Evolutionary conservation across 2,113 vertebrate species (phyloP).

Genomic region (Podocnemis expansa): DNA sequence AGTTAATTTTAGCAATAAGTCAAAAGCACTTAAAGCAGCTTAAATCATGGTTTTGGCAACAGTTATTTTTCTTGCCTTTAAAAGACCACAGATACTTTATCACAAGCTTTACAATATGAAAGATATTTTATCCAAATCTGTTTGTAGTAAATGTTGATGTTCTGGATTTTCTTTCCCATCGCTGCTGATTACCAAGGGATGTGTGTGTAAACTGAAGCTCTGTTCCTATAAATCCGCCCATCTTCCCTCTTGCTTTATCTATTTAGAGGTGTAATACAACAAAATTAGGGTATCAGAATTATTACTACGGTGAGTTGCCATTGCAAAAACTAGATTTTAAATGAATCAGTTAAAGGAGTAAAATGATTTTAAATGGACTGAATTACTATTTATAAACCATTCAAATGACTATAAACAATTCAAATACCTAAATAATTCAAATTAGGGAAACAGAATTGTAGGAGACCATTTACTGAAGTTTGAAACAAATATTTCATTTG

Average conservation of each 20-base stretch:
- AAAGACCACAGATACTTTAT: background rate
- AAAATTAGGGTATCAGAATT: background rate
- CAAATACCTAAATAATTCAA: slow-evolving; percentile 60
- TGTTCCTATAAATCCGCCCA: background rate
- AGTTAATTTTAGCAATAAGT: background rate
- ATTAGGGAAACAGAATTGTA: slow-evolving; percentile 18
- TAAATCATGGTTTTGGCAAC: slow-evolving; percentile 37
- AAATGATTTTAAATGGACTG: background rate
- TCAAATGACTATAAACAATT: slow-evolving; percentile 34
- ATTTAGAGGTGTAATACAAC: slow-evolving; percentile 32
- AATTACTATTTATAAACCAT: background rate
- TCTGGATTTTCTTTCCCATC: slow-evolving; percentile 32
- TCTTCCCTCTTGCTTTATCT: slow-evolving; percentile 24
- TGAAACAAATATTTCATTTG: slow-evolving; percentile 15
- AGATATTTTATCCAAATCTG: slow-evolving; percentile 28
- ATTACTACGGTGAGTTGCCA: slow-evolving; percentile 4
- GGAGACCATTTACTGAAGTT: slow-evolving; percentile 56
- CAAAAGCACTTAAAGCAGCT: background rate
- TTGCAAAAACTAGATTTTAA: slow-evolving; percentile 33
- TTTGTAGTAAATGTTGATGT: background rate
- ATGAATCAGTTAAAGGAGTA: slow-evolving; percentile 38
- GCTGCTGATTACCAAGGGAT: slow-evolving; percentile 33
- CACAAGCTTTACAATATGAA: slow-evolving; percentile 23
- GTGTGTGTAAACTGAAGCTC: slow-evolving; percentile 25
- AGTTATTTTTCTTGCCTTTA: background rate